A percentile compares a stretch with the other conserved stretches of the same genome.
phyloP scores from a whole-genome alignment of 2,797 vertebrate species.

The Scolopax rusticola region DNA sequence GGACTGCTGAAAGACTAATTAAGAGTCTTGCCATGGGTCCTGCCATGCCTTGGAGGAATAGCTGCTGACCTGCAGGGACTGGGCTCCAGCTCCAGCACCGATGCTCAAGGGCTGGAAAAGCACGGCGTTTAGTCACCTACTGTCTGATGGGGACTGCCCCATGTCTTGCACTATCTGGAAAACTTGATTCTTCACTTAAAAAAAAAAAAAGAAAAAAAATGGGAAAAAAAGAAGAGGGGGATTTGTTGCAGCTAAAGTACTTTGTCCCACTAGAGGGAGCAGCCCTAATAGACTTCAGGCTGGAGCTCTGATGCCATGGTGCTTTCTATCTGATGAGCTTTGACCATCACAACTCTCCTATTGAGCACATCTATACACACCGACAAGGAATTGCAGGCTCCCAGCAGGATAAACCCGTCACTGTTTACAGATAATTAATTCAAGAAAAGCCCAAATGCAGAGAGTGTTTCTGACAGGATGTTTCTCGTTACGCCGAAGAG shows the following conservation, averaged over 20 bases:
- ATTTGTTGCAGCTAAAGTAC: not conserved
- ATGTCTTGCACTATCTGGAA: constrained; percentile 66
- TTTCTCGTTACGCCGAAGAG: not conserved
- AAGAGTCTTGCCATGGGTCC: not conserved
- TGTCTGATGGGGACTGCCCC: not conserved
- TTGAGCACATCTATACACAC: not conserved
- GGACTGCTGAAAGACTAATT: not conserved
- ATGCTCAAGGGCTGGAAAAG: not conserved
- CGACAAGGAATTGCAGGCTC: not conserved
- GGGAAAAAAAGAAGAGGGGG: not conserved
- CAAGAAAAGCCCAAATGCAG: not conserved
- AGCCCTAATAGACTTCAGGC: constrained; percentile 35
- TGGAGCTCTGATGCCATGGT: not conserved
- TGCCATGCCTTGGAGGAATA: not conserved
- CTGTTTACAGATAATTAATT: not conserved
- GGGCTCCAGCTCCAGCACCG: not conserved
- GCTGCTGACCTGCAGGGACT: not conserved
- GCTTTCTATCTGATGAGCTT: not conserved
- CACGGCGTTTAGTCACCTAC: not conserved
- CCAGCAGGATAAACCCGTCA: not conserved
- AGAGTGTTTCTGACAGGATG: constrained; percentile 15
- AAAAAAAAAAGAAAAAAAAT: not conserved
- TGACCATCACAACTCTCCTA: not conserved
- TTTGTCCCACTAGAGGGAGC: constrained; percentile 75
- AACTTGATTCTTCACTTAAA: constrained; percentile 55